Evolutionary conservation across 2,113 vertebrate genomes (phyloP).

Genomic region (Spheniscus mendiculus): DNA sequence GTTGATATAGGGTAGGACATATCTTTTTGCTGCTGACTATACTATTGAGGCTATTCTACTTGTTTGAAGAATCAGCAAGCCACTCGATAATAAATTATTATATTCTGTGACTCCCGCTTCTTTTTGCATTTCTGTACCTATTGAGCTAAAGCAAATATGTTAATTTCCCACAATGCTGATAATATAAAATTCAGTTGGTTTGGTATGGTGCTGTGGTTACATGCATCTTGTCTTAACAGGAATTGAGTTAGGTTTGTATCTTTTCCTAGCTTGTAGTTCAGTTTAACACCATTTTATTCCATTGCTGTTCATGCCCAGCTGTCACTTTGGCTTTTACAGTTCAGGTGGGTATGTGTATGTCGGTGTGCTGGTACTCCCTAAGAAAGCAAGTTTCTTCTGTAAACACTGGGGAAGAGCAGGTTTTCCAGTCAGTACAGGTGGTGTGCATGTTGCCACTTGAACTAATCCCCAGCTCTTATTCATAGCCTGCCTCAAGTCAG

Average conservation of each 20-base stretch:
- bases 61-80: background rate
- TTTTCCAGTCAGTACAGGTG: background rate
- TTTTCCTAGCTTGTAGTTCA: background rate
- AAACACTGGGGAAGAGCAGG: background rate
- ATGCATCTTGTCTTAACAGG: background rate
- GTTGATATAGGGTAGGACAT: background rate
- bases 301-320: background rate
- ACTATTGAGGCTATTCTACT: background rate
- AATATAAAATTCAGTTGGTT: background rate
- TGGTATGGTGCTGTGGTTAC: background rate
- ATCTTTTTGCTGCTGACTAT: background rate
- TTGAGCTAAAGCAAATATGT: background rate
- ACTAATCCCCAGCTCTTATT: background rate
- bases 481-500: background rate
- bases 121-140: background rate
- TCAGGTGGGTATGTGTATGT: background rate
- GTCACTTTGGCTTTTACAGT: background rate
- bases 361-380: background rate
- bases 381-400: background rate
- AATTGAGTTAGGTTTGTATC: background rate
- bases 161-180: background rate
- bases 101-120: background rate
- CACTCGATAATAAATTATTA: background rate
- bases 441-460: background rate
- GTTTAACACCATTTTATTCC: background rate